phyloP scores from a whole-genome alignment of 2,888 invertebrate species.

The Leucophora obtusa region DNA sequence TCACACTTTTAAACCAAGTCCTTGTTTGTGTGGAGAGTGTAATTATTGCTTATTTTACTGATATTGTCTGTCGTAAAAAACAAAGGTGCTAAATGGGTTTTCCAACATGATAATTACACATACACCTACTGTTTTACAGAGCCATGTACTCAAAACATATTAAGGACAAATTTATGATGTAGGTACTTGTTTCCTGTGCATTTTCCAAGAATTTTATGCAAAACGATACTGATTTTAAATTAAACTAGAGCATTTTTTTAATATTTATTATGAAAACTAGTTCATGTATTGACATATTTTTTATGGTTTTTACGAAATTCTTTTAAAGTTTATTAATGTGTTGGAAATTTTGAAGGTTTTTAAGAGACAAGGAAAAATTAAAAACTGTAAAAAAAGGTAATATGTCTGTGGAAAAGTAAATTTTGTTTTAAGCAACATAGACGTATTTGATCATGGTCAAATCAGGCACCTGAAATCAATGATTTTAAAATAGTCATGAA shows the following conservation, averaged over 20 bases:
- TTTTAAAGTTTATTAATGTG: not conserved
- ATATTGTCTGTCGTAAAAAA: slow-evolving; percentile 61
- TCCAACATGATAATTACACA: slow-evolving; percentile 69
- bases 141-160: too few species aligned
- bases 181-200: slow-evolving; percentile 5
- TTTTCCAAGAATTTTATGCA: slow-evolving; percentile 35
- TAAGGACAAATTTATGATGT: too few species aligned
- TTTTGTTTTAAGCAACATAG: too few species aligned
- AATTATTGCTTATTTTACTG: slow-evolving; percentile 37
- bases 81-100: slow-evolving; percentile 72
- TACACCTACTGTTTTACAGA: slow-evolving; percentile 27
- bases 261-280: slow-evolving; percentile 26
- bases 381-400: slow-evolving; percentile 39
- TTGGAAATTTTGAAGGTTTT: not conserved
- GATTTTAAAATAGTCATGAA: slow-evolving; percentile 15
- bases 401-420: not conserved
- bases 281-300: slow-evolving; percentile 40
- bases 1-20: not conserved
- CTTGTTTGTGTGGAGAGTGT: not conserved
- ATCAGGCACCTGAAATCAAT: slow-evolving; percentile 26
- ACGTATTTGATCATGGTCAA: not conserved
- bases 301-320: slow-evolving; percentile 41
- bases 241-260: slow-evolving; percentile 22
- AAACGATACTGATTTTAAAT: not conserved
- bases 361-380: slow-evolving; percentile 9